Base-by-base conservation (phyloP, 2,888 invertebrate genomes). In the Schizaphis graminum region DNA sequence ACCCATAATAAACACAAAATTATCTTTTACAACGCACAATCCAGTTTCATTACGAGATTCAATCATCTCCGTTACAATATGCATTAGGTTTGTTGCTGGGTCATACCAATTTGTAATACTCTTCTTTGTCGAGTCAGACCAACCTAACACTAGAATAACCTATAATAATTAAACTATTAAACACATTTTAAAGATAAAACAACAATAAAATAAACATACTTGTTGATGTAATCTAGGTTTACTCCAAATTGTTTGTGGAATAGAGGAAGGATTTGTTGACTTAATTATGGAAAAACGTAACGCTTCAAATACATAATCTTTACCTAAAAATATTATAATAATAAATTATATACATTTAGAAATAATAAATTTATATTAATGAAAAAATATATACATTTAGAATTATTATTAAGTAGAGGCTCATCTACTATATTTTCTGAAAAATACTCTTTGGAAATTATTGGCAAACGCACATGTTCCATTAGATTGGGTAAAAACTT, bases 251-350 rank as follows among this genome's bases (percentile, higher is more conserved):
- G 98, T 98, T 95, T 97, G 97, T 41, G 93, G 93, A 95, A 97
- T 97, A 88, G 97, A 95, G n/a, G 97, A 96, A 95, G 97, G 97
- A 95, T 98, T 97, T 96, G 98, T 99, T 47, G 98, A 97, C 95
- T 98, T 98, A 95, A 99, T 96, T 95, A 99, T 96, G 96, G 99
- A 99, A 96, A 97, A 99, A 95, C 98, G 98, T 95, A 99, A 96
- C 86, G 99, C 99, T 96, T 99, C 99, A 95, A 99, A 99, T 61
- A 99, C 96, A 95, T 98, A 98, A 96, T 99, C 98, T 96, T 98
- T 98, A 95, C 96, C 96, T 96, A 95, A 3, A 95, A 95, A 91
- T 84, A 94, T 61, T 8, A 61, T 28, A 61, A 61, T 28, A 28
- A 57, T 44, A 61, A 11, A 57, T 11, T 28, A 61, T 0, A 10